A percentile compares a stretch with the other conserved stretches of the same genome.
These are phyloP conservation scores for Liparis tanakae DNA, from an alignment of 2,797 vertebrate genomes.

Conservation along the genomic window DNA sequence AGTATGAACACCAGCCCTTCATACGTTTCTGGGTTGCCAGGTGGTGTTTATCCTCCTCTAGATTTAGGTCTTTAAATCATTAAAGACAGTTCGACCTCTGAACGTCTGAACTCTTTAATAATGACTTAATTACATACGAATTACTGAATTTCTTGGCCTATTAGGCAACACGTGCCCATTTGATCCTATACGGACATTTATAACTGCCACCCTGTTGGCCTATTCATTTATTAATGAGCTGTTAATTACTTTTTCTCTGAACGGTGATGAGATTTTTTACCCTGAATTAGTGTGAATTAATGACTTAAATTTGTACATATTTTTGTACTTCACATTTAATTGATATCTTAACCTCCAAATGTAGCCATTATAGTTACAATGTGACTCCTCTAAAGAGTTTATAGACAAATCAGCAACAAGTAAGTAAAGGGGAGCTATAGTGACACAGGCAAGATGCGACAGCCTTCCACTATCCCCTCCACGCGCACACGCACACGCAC, in stretches of 20 bases:
- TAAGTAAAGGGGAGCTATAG: slow-evolving; percentile 10
- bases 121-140: not conserved
- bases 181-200: not conserved
- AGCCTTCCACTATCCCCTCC: slow-evolving; percentile 8
- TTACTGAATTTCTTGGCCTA: not conserved
- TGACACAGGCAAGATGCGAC: slow-evolving; percentile 8
- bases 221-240: not conserved
- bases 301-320: not conserved
- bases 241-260: not conserved
- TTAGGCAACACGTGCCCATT: not conserved
- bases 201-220: not conserved
- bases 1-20: not conserved
- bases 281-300: not conserved
- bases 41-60: not conserved
- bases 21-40: not conserved
- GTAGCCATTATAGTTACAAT: not conserved
- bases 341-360: not conserved
- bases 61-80: not conserved
- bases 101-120: not conserved
- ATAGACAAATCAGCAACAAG: not conserved
- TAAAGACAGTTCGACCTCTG: not conserved
- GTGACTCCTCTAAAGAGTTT: not conserved
- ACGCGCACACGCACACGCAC: slow-evolving; percentile 18
- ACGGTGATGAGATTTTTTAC: not conserved
- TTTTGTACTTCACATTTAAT: not conserved